These are phyloP conservation scores for Tuta absoluta DNA, from an alignment of 2,888 invertebrate genomes.

Conservation along the genomic window DNA sequence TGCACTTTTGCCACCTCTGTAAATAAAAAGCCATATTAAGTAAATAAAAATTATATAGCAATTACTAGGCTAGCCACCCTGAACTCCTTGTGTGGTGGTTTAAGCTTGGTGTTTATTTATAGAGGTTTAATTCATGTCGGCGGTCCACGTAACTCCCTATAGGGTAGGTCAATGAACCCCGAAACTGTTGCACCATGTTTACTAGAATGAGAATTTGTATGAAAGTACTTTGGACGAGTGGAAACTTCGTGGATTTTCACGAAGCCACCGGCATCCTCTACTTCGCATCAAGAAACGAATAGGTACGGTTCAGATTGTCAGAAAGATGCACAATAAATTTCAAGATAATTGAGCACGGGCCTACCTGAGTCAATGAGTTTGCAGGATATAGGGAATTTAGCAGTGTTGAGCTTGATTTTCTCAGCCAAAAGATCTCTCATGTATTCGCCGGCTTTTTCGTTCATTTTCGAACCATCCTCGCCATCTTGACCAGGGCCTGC, in stretches of 20 bases:
- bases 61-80: background rate
- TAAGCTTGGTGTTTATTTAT: too few species aligned
- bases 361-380: slow-evolving; percentile 88
- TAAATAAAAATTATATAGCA: too few species aligned
- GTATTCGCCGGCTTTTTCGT: slow-evolving; percentile 89
- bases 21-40: slow-evolving; percentile 34
- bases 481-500: slow-evolving; percentile 72
- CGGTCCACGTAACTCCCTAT: background rate
- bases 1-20: slow-evolving; percentile 89
- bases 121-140: too few species aligned
- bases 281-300: background rate
- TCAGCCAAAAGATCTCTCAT: slow-evolving; percentile 87
- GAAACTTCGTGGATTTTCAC: background rate
- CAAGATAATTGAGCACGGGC: too few species aligned
- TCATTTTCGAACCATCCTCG: slow-evolving; percentile 80
- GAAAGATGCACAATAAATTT: too few species aligned
- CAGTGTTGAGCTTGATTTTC: slow-evolving; percentile 84
- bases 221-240: background rate
- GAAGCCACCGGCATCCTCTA: background rate
- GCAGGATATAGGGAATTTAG: slow-evolving; percentile 86
- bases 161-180: slow-evolving; percentile 1
- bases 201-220: background rate
- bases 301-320: background rate
- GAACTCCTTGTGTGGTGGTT: too few species aligned
- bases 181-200: slow-evolving; percentile 15